Base-by-base conservation (phyloP, 2,113 vertebrate genomes). In the Rhinichthys klamathensis region DNA sequence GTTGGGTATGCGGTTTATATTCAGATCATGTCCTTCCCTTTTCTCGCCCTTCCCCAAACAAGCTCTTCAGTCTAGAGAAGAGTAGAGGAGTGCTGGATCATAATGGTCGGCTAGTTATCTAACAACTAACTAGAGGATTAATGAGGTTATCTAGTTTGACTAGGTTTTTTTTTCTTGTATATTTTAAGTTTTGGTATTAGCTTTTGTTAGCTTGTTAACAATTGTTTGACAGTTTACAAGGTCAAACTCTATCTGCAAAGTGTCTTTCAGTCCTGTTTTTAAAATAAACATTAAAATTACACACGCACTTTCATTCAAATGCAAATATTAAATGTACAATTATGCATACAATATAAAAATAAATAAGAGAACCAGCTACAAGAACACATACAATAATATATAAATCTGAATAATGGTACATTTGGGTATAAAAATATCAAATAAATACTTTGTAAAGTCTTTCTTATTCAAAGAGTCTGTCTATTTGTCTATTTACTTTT, bases 11-110 rank as follows among this genome's bases (percentile, higher is more conserved):
- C 32, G 7, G 67, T 83, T 83, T 38, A 83, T 12, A 51, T 83
- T 73, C 27, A 70, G 3, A 49, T 30, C 41, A 74, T 6, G 35
- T 86, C 54, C 70, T 30, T 32, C 80, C 58, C 80, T 78, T 41
- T 49, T 4, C 83, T 83, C 75, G 54, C 69, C 69, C 6, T 84
- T 83, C 79, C 84, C 77, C 56, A 88, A n/a, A 46, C 41, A 70
- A 80, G 27, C 78, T 77, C 30, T n/a, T 86, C 27, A 60, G 30
- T 60, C 61, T 35, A 58, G 32, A 35, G 18, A 38, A 35, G 30
- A 18, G 21, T 35, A 60, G 27, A 58, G 54, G 38, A 60, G 80
- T 25, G 72, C 46, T 27, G 72, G 41, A 41, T 23, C n/a, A 27
- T 6, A 41, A 25, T 67, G 27, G 3, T 11, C 8, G 4, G 67